A percentile compares a stretch with the other conserved stretches of the same genome.
Conservation (phyloP, 1,140 invertebrate genomes). For the Hypsibius dujardini region DNA sequence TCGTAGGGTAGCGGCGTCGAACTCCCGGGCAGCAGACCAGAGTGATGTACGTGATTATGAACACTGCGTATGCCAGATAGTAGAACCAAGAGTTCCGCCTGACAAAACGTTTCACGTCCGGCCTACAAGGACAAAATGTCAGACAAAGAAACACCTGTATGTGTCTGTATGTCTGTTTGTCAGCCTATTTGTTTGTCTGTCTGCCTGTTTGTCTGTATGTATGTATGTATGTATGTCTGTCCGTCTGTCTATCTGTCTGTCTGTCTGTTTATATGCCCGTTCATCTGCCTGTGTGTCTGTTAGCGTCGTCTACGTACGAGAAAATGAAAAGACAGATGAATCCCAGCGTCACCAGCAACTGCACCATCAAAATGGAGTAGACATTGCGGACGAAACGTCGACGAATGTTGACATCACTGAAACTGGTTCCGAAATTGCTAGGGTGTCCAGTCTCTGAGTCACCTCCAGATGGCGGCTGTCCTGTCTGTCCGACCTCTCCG, state of each 20-base stretch:
- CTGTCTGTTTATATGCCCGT: background rate
- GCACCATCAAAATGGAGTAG: constrained; percentile 23
- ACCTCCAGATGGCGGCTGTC: no score
- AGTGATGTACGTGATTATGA: constrained; percentile 33
- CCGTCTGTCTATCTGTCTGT: background rate
- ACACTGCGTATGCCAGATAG: constrained; percentile 30
- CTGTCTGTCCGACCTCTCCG: no score
- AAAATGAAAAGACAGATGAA: constrained; percentile 24
- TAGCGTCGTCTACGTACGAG: constrained; percentile 17
- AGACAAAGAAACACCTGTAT: constrained; percentile 17
- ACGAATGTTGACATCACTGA: background rate
- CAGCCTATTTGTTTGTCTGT: constrained; percentile 9
- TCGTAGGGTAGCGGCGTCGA: constrained; percentile 35
- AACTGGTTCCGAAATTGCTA: background rate
- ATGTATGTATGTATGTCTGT: constrained; percentile 11
- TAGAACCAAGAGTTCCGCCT: constrained; percentile 26
- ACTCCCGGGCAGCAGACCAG: constrained; percentile 32
- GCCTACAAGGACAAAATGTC: constrained; percentile 22
- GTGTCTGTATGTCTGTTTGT: background rate
- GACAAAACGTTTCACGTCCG: constrained; percentile 26
- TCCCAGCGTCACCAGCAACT: constrained; percentile 24
- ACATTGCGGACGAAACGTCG: constrained; percentile 10
- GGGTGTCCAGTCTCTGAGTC: no score
- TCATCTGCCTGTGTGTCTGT: background rate
- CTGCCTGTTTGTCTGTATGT: constrained; percentile 17